Evolutionary conservation across 1,140 invertebrate species (phyloP).

Genomic region (Solen grandis): DNA sequence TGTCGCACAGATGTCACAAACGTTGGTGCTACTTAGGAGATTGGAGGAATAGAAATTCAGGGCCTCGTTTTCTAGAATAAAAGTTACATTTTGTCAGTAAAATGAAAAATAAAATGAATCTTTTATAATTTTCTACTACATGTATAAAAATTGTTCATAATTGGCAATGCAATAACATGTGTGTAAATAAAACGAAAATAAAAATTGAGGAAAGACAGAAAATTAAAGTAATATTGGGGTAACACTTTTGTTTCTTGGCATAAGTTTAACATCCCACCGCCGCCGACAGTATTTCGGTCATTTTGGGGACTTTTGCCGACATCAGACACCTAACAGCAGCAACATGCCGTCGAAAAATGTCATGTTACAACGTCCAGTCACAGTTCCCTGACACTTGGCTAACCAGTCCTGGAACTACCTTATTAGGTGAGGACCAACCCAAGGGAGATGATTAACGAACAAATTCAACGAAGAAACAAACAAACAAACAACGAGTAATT

Average conservation of each 20-base stretch:
- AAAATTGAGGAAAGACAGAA: background rate
- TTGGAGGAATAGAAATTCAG: slow-evolving; percentile 27
- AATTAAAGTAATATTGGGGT: background rate
- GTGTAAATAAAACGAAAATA: no score
- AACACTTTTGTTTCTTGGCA: background rate
- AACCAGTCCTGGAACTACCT: no score
- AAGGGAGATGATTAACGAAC: background rate
- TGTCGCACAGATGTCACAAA: slow-evolving; percentile 32
- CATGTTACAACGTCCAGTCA: no score
- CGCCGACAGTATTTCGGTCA: background rate
- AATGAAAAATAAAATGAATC: slow-evolving; percentile 3
- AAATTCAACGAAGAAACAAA: background rate
- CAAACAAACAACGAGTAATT: background rate
- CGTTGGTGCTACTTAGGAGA: slow-evolving; percentile 25
- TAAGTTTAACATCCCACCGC: no score
- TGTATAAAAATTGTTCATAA: no score
- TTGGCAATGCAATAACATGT: no score
- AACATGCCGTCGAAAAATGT: background rate
- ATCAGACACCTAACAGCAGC: background rate
- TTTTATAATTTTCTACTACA: no score
- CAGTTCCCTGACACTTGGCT: no score
- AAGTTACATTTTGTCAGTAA: background rate
- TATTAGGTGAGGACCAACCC: no score
- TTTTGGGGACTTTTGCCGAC: background rate
- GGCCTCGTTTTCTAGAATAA: slow-evolving; percentile 6